These are phyloP conservation scores for Aphidius ervi DNA, from an alignment of 1,140 invertebrate genomes.

Conservation along the genomic window DNA sequence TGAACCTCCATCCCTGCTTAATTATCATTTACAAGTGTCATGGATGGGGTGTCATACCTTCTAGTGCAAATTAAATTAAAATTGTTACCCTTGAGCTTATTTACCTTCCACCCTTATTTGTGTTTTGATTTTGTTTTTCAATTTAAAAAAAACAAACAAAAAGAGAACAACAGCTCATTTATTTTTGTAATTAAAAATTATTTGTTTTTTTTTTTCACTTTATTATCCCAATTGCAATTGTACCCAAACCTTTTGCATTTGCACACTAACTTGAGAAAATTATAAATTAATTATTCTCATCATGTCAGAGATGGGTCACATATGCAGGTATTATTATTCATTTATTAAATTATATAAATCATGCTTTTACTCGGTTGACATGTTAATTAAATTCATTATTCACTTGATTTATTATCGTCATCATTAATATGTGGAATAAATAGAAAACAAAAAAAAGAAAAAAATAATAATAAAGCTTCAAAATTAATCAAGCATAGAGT, in stretches of 20 bases:
- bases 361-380: no score
- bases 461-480: neutral
- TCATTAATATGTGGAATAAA: no score
- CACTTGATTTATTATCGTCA: no score
- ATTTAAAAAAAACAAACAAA: neutral
- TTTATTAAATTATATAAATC: no score
- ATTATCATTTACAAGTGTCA: slow-evolving; percentile 36
- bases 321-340: no score
- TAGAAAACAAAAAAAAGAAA: no score
- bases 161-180: slow-evolving; percentile 9
- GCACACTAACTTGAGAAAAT: slow-evolving; percentile 13
- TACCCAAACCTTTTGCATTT: slow-evolving; percentile 1
- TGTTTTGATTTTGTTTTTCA: neutral
- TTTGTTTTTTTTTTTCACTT: slow-evolving; percentile 17
- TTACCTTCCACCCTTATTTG: neutral
- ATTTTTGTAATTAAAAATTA: slow-evolving; percentile 23
- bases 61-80: neutral
- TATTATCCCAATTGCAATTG: neutral
- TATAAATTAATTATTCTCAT: no score
- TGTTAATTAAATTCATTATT: no score
- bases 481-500: neutral
- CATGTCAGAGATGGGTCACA: no score
- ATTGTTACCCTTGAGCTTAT: neutral
- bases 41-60: neutral
- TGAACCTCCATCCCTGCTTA: slow-evolving; percentile 43